Conservation (phyloP, 2,113 vertebrate genomes). For the Apus apus region DNA sequence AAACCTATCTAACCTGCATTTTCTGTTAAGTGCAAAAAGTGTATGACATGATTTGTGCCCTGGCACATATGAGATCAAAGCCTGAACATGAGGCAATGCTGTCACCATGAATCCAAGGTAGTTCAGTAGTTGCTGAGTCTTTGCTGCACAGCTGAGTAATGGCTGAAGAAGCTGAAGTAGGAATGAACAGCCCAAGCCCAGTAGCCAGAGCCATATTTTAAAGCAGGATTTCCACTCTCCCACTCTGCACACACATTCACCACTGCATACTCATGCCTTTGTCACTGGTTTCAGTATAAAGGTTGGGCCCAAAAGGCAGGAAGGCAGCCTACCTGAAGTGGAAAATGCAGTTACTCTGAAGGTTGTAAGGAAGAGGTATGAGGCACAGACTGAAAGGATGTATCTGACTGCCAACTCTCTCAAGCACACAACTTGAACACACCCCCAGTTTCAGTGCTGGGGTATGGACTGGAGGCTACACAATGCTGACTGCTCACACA, state of each 20-base stretch:
- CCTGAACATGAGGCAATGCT: background rate
- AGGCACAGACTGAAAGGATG: background rate
- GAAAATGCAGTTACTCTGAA: background rate
- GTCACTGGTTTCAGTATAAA: background rate
- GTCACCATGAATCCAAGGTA: background rate
- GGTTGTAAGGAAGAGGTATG: background rate
- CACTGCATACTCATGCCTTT: background rate
- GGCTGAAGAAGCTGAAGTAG: background rate
- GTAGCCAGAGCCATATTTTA: background rate
- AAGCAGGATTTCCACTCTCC: background rate
- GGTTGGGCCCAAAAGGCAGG: background rate
- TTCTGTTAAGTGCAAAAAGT: constrained; percentile 54
- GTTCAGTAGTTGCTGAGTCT: background rate
- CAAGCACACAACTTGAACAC: background rate
- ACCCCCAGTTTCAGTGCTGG: background rate
- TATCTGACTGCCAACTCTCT: background rate
- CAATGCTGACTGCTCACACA: background rate
- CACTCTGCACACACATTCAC: background rate
- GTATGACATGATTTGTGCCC: background rate
- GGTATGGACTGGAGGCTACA: accelerated
- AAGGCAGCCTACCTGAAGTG: background rate
- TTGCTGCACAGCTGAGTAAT: background rate
- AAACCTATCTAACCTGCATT: background rate
- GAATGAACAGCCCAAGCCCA: background rate
- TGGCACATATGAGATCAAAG: background rate